Percentiles rank a stretch among this genome's conserved stretches.
Conservation (phyloP, 2,888 invertebrate species). For the Oxyteleia sp. region DNA sequence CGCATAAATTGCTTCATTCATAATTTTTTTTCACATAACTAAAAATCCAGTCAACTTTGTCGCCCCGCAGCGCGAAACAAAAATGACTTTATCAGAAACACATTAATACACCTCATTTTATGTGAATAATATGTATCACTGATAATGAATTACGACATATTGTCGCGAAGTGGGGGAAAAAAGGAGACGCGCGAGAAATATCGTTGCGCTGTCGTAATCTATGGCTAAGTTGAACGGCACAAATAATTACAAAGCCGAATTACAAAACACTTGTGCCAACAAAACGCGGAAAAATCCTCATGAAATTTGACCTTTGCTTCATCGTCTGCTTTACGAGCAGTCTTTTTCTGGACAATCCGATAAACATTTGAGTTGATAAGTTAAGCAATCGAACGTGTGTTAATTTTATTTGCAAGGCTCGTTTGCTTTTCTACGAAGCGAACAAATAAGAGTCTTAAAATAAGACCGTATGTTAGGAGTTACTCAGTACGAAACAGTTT, state of each 20-base stretch:
- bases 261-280: slow-evolving; percentile 33
- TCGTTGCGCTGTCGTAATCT: slow-evolving; percentile 29
- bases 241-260: slow-evolving; percentile 52
- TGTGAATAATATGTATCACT: slow-evolving; percentile 52
- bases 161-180: slow-evolving; percentile 12
- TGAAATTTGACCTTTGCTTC: slow-evolving; percentile 3
- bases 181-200: slow-evolving; percentile 29
- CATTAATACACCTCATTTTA: slow-evolving; percentile 53
- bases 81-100: slow-evolving; percentile 32
- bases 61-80: slow-evolving; percentile 15
- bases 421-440: background rate
- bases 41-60: slow-evolving; percentile 14
- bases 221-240: slow-evolving; percentile 48
- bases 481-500: too few relatives aligned
- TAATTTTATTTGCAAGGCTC: background rate
- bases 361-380: slow-evolving; percentile 1
- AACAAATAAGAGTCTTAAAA: background rate
- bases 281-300: slow-evolving; percentile 26
- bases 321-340: background rate
- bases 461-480: background rate
- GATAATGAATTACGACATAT: slow-evolving; percentile 58
- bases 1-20: background rate
- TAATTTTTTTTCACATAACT: background rate
- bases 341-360: background rate
- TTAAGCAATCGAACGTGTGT: background rate